A percentile compares a stretch with the other conserved stretches of the same genome.
Conservation (phyloP, 2,113 vertebrate genomes). For the Gobiocypris rarus region DNA sequence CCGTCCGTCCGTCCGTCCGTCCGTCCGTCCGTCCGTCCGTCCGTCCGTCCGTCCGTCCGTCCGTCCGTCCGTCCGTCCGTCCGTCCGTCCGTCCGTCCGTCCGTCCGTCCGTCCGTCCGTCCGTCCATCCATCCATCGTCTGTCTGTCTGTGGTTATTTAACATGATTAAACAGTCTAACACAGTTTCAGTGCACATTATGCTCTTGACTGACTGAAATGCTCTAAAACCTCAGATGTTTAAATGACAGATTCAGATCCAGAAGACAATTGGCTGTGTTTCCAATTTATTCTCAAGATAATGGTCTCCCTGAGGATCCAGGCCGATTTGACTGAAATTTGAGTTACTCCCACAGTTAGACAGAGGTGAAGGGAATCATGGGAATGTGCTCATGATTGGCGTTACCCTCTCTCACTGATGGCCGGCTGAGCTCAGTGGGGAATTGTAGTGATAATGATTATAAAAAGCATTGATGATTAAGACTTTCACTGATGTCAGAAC, state of each 20-base stretch:
- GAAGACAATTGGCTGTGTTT: not conserved
- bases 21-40: fast-evolving
- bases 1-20: fast-evolving
- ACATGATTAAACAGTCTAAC: not conserved
- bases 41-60: too few relatives aligned
- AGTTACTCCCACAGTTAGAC: not conserved
- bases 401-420: not conserved
- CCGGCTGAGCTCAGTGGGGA: not conserved
- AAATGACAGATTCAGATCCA: not conserved
- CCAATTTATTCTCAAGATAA: slow-evolving; percentile 4
- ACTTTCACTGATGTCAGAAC: not conserved
- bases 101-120: too few relatives aligned
- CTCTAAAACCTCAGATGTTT: not conserved
- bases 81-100: too few relatives aligned
- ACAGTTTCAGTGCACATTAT: not conserved
- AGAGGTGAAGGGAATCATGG: slow-evolving; percentile 12
- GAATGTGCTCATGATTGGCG: slow-evolving; percentile 18
- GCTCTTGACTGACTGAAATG: not conserved
- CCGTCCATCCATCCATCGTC: too few relatives aligned
- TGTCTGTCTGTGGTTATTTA: too few relatives aligned
- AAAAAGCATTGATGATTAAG: slow-evolving; percentile 4
- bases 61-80: too few relatives aligned
- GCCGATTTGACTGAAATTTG: not conserved
- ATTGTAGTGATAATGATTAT: not conserved
- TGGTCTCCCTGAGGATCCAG: not conserved